Evolutionary conservation across 2,888 invertebrate species (phyloP).

Genomic region (Pyralis farinalis): DNA sequence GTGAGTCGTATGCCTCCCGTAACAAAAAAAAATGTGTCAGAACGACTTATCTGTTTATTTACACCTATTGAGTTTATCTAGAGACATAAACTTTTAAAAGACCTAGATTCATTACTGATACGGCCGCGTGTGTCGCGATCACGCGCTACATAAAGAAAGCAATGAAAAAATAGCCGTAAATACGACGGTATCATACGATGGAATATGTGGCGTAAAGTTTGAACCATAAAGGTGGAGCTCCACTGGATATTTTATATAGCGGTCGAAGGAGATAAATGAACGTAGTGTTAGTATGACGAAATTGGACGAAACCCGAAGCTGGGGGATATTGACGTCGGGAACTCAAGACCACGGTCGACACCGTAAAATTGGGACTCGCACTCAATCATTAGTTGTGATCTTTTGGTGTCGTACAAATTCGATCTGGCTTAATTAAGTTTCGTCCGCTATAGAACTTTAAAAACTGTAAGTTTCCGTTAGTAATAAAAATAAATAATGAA

Average conservation of each 20-base stretch:
- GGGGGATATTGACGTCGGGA: conserved; percentile 36
- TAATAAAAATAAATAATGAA: no score
- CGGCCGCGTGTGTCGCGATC: neutral
- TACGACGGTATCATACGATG: conserved; percentile 31
- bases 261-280: conserved; percentile 39
- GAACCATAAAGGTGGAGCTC: conserved; percentile 37
- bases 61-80: no score
- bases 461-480: no score
- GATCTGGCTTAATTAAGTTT: neutral
- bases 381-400: conserved; percentile 5
- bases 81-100: no score
- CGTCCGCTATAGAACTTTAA: no score
- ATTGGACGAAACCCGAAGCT: conserved; percentile 33
- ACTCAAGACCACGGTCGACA: conserved; percentile 29
- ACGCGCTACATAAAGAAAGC: neutral
- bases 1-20: no score
- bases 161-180: conserved; percentile 22
- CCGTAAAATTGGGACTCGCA: conserved; percentile 46
- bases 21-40: no score
- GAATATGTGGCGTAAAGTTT: conserved; percentile 36
- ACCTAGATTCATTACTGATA: neutral
- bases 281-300: conserved; percentile 37
- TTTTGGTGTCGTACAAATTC: conserved; percentile 8
- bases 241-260: conserved; percentile 22
- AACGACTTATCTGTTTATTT: no score